phyloP scores from a whole-genome alignment of 2,888 invertebrate species.

The Empis stercorea region DNA sequence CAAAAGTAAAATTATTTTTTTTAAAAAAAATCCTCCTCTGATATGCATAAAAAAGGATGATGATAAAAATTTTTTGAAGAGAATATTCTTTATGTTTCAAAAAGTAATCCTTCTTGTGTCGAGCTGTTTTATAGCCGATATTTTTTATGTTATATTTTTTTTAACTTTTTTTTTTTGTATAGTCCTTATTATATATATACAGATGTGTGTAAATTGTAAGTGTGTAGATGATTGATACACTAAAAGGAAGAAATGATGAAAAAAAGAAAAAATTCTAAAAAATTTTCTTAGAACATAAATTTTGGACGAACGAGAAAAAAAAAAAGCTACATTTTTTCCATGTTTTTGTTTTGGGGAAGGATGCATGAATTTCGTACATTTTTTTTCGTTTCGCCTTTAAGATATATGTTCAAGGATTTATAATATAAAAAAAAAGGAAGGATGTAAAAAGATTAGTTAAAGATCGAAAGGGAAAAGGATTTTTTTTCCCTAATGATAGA shows the following conservation, averaged over 20 bases:
- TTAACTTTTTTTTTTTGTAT: background rate
- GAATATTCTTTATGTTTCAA: background rate
- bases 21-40: too few species aligned
- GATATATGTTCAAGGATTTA: too few species aligned
- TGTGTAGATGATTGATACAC: too few species aligned
- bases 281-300: background rate
- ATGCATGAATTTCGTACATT: too few species aligned
- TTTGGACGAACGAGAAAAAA: background rate
- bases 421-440: too few species aligned
- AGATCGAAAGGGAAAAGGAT: too few species aligned
- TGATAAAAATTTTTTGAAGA: background rate
- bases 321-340: background rate
- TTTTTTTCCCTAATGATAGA: too few species aligned
- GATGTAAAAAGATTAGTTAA: too few species aligned
- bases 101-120: conserved; percentile 1
- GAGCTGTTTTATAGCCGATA: background rate
- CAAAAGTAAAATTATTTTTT: too few species aligned
- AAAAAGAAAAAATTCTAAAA: background rate
- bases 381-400: too few species aligned
- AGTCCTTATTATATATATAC: too few species aligned
- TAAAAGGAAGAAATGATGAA: background rate
- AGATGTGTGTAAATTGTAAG: background rate
- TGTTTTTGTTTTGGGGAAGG: background rate
- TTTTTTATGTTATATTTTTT: background rate
- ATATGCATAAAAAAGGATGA: too few species aligned